Evolutionary conservation across 2,888 invertebrate genomes (phyloP).

Genomic region (Uloborus plumipes): DNA sequence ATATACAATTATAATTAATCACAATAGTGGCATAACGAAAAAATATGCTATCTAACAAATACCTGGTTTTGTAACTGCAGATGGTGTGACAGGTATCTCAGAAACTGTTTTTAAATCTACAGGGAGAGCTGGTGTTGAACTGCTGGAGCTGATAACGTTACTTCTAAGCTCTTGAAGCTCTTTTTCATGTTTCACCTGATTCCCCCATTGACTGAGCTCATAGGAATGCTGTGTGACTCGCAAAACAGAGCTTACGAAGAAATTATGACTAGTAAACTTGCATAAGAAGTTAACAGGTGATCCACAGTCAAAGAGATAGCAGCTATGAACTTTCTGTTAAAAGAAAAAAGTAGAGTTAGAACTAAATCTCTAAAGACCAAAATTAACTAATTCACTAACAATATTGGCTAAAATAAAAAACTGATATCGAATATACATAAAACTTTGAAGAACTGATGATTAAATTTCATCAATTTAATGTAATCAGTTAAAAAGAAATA

Average conservation of each 20-base stretch:
- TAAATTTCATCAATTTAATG: neutral
- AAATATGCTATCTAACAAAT: neutral
- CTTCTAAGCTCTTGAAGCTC: constrained; percentile 74
- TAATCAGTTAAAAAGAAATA: constrained; percentile 28
- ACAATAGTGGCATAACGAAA: too few relatives aligned
- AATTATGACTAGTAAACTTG: constrained; percentile 89
- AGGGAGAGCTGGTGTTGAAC: neutral
- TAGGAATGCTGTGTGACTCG: constrained; percentile 74
- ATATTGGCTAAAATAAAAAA: neutral
- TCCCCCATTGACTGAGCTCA: constrained; percentile 81
- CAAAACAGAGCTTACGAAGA: constrained; percentile 79
- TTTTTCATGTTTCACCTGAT: constrained; percentile 81
- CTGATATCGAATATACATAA: neutral
- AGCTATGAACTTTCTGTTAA: constrained; percentile 77
- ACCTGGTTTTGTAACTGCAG: constrained; percentile 28
- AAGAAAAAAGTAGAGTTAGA: neutral
- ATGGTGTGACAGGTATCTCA: constrained; percentile 6
- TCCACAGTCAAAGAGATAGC: constrained; percentile 92
- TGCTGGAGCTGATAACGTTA: neutral
- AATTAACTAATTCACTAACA: too few relatives aligned
- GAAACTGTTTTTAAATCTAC: neutral
- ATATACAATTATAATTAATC: too few relatives aligned
- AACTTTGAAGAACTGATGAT: neutral
- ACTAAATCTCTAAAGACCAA: too few relatives aligned
- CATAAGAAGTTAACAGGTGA: constrained; percentile 80